Evolutionary conservation across 2,797 vertebrate species (phyloP).

Genomic region (Crenuchus spilurus): DNA sequence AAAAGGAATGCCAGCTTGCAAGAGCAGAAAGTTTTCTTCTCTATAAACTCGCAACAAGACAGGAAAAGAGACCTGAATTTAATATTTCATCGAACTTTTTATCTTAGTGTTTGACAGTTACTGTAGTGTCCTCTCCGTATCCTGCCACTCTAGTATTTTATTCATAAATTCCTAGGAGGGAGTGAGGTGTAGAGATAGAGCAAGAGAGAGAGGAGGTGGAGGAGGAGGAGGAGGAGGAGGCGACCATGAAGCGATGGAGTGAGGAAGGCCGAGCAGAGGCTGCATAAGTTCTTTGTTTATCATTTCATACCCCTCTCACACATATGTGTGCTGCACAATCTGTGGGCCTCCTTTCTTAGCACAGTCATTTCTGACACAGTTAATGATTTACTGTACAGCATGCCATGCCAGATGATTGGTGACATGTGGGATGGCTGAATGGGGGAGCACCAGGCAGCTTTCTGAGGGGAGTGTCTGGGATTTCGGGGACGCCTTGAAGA

Average conservation of each 20-base stretch:
- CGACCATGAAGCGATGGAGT: constrained; percentile 55
- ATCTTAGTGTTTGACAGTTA: constrained; percentile 77
- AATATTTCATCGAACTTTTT: constrained; percentile 67
- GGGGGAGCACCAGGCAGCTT: constrained; percentile 90
- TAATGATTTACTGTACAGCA: constrained; percentile 98
- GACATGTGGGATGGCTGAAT: constrained; percentile 85
- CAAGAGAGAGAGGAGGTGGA: constrained; percentile 49
- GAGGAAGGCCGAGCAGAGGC: constrained; percentile 54
- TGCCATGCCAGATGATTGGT: constrained; percentile 93
- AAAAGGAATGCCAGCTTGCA: constrained; percentile 32
- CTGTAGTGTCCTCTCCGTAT: constrained; percentile 69
- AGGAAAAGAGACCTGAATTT: constrained; percentile 57
- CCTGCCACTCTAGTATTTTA: constrained; percentile 66
- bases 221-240: constrained; percentile 46
- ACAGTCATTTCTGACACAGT: constrained; percentile 96
- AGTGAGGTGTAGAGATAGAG: constrained; percentile 32
- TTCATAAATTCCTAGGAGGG: constrained; percentile 70
- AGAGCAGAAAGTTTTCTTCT: constrained; percentile 53
- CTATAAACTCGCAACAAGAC: constrained; percentile 53
- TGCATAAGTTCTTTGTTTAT: constrained; percentile 75
- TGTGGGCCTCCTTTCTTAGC: constrained; percentile 79
- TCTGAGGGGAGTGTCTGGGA: constrained; percentile 94
- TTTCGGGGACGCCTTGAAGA: constrained; percentile 97
- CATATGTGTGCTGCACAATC: constrained; percentile 64
- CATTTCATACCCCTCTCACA: constrained; percentile 70